A percentile compares a stretch with the other conserved stretches of the same genome.
phyloP scores from a whole-genome alignment of 2,797 vertebrate species.

The Malacoctenus gilli region DNA sequence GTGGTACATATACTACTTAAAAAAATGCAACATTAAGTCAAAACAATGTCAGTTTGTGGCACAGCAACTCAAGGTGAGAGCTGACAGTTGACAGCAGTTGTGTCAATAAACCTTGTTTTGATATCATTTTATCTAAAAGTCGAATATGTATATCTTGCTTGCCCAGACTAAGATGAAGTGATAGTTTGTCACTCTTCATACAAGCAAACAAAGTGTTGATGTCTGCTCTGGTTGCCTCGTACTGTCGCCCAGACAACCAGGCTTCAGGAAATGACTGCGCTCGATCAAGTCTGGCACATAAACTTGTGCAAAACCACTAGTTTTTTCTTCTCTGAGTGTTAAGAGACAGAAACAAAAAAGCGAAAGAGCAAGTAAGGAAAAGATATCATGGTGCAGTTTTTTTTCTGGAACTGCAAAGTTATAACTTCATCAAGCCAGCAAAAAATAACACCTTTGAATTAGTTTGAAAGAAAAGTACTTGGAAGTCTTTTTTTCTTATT shows the following conservation, averaged over 20 bases:
- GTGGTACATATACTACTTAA: no score
- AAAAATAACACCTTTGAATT: no score
- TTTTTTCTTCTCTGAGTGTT: background rate
- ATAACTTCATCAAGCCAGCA: no score
- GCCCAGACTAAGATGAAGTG: background rate
- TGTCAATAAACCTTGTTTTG: no score
- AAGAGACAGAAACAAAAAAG: background rate
- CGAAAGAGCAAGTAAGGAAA: background rate
- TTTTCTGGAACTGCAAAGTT: no score
- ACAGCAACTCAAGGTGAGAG: no score
- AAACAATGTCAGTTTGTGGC: no score
- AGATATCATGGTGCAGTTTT: no score
- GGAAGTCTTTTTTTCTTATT: no score
- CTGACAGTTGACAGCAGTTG: no score
- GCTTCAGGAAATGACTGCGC: background rate
- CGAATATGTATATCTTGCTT: background rate
- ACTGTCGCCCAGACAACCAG: background rate
- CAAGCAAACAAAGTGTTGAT: background rate
- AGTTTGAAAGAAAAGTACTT: no score
- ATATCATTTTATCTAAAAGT: background rate
- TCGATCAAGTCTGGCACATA: background rate
- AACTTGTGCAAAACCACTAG: background rate
- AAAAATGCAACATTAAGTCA: no score
- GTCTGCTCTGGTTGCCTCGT: conserved; percentile 1
- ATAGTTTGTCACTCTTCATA: background rate